Evolutionary conservation across 2,888 invertebrate genomes (phyloP), one percentile per base, ranked within the genome.

Genomic region (Eudasyphora cyanicolor): DNA sequence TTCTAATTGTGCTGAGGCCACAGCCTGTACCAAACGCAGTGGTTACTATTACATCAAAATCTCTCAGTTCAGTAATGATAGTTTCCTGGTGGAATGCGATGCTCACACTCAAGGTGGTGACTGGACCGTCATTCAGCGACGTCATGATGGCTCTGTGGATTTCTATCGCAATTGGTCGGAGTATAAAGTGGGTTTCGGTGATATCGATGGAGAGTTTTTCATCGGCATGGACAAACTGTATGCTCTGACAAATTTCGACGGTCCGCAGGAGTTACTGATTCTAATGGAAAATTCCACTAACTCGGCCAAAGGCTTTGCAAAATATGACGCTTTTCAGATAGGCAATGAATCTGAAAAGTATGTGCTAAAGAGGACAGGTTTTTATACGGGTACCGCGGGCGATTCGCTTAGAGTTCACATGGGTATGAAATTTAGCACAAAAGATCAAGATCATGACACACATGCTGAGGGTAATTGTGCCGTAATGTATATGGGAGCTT

Each of bases 91-190:
- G 1, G 67, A 74, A 19, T 79, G 79, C 17, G 42, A 74, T 51
- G 74, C 57, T 12, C 49, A 69, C 21, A 49, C 35, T 2, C 10
- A 74, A 2, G 79, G 79, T 38, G 79, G 70, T 27, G 75, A 69
- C 10, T 80, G 79, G 79, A 75, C 69, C n/a, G 60, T 76, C 7
- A 62, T 80, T 14, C 79, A 75, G 69, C 19, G 79, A 4, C 69
- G 79, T 6, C 51, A 21, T 12, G 75, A 80, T 62, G 75, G 70
- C 35, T 24, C 62, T 3, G 62, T 29, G 0, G 29, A 76, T 21
- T 76, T 80, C 19, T 76, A 60, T 62, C 76, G 76, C 27, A 42
- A 69, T 5, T 80, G 80, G 80, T n/a, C 35, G n/a, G 76, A 80
- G 8, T 79, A 79, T 35, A 67, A 69, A 8, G 45, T 32, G 4